These are phyloP conservation scores for Chelidonichthys spinosus DNA, from an alignment of 2,797 vertebrate genomes.

Conservation along the genomic window DNA sequence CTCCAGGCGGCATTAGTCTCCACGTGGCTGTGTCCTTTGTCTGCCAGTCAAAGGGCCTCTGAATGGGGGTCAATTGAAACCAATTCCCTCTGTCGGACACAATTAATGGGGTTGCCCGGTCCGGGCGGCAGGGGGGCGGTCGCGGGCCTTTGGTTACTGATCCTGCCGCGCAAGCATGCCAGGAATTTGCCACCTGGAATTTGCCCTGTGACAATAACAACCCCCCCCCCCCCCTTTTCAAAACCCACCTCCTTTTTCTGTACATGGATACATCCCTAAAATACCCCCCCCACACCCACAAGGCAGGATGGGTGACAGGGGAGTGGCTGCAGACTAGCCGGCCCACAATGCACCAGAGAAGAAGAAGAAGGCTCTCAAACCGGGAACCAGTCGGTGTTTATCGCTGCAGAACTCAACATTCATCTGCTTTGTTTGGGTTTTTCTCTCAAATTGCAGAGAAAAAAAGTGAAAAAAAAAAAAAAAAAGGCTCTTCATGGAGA, in stretches of 20 bases:
- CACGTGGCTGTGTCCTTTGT: conserved; percentile 88
- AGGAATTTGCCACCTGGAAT: conserved; percentile 81
- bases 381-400: background rate
- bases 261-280: conserved; percentile 62
- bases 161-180: conserved; percentile 80
- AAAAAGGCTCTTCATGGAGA: conserved; percentile 50
- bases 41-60: conserved; percentile 82
- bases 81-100: conserved; percentile 85
- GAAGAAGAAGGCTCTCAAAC: conserved; percentile 35
- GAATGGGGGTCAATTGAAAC: conserved; percentile 88
- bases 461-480: conserved; percentile 27
- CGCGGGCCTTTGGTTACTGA: conserved; percentile 80
- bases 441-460: conserved; percentile 17
- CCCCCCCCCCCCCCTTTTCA: conserved; percentile 27
- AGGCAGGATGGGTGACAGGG: conserved; percentile 55
- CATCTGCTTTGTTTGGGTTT: conserved; percentile 15
- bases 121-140: conserved; percentile 62
- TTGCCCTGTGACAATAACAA: conserved; percentile 72
- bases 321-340: conserved; percentile 62
- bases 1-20: conserved; percentile 85
- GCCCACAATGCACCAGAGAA: conserved; percentile 52
- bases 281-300: conserved; percentile 54
- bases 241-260: conserved; percentile 62
- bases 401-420: conserved; percentile 15
- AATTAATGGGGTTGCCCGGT: conserved; percentile 82